Evolutionary conservation across 2,113 vertebrate species (phyloP).

Genomic region (Notarius lentiginosus): DNA sequence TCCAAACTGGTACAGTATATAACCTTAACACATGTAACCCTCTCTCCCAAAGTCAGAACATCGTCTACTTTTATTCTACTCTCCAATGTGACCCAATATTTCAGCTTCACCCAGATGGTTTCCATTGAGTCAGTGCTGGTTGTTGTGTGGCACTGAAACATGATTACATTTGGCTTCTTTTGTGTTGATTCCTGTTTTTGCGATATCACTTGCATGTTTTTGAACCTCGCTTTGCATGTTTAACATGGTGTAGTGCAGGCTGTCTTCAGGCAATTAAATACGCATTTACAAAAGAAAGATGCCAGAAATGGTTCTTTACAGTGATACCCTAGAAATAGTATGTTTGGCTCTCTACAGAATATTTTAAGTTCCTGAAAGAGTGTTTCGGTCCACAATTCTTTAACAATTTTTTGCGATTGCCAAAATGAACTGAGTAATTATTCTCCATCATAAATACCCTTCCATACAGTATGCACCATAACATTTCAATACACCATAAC

Average conservation of each 20-base stretch:
- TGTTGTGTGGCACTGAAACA: constrained; percentile 19
- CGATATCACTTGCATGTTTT: neutral
- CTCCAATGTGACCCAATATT: neutral
- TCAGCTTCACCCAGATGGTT: constrained; percentile 8
- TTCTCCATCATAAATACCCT: neutral
- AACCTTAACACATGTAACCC: neutral
- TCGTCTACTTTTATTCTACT: neutral
- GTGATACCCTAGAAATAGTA: neutral
- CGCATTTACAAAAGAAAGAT: neutral
- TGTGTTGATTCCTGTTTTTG: constrained; percentile 13
- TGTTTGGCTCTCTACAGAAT: neutral
- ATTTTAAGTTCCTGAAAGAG: neutral
- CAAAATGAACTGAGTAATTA: neutral
- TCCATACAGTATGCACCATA: too few relatives aligned
- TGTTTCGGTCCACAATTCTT: neutral
- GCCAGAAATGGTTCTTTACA: neutral
- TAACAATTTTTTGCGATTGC: neutral
- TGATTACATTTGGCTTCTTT: constrained; percentile 6
- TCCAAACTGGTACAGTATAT: neutral
- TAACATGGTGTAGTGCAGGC: neutral
- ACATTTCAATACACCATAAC: too few relatives aligned
- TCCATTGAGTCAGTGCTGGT: neutral
- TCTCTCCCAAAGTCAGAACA: neutral
- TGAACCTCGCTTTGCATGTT: neutral
- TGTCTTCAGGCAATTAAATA: neutral